Conservation (phyloP, 2,113 vertebrate genomes). For the Bothrops jararaca region DNA sequence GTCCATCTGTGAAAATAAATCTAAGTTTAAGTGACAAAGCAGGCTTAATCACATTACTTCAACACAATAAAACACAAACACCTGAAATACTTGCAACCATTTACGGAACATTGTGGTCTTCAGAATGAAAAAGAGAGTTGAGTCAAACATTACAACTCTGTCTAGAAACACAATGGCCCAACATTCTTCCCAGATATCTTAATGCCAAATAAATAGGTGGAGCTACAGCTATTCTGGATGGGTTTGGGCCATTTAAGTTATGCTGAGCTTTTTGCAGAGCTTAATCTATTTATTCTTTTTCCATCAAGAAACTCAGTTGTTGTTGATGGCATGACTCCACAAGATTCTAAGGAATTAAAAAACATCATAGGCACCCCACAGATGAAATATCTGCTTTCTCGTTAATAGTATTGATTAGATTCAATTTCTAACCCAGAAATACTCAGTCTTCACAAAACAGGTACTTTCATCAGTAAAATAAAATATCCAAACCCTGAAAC, state of each 20-base stretch:
- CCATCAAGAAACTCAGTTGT: not conserved
- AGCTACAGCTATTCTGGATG: not conserved
- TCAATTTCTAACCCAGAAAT: not conserved
- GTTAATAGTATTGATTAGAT: not conserved
- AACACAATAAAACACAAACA: not conserved
- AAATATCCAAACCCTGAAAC: not conserved
- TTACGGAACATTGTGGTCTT: not conserved
- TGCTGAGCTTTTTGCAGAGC: not conserved
- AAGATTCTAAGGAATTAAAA: not conserved
- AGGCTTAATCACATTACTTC: not conserved
- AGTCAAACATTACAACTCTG: not conserved
- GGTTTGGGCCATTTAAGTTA: not conserved
- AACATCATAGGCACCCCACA: not conserved
- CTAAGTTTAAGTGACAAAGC: not conserved
- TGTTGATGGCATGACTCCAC: not conserved
- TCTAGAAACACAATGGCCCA: not conserved
- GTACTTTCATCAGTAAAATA: not conserved
- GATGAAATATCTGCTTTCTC: not conserved
- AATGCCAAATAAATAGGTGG: not conserved
- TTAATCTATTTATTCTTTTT: not conserved
- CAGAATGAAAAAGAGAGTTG: not conserved
- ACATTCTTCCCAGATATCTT: not conserved
- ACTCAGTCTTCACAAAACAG: not conserved
- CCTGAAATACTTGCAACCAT: not conserved
- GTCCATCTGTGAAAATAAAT: not conserved